Evolutionary conservation across 2,888 invertebrate species (phyloP), one percentile per base, ranked within the genome.

Genomic region (Torymus aiolomorphi): DNA sequence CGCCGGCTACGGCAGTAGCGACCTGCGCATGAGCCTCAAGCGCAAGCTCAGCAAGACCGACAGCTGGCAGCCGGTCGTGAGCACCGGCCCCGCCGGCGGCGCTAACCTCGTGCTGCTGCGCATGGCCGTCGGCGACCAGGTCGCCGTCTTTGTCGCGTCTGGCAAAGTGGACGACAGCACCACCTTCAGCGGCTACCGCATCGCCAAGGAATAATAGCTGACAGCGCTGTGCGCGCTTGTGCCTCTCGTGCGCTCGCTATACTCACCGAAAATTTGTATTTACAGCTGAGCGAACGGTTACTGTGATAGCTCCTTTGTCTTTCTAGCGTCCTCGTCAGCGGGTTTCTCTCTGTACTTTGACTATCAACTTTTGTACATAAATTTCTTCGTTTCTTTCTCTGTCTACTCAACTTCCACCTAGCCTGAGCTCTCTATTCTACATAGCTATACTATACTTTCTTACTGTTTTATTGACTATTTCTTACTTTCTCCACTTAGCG

Each of bases 151-250:
- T 84, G 86, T 89, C n/a, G 88, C 88, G 20, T 84, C 86, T 31
- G 91, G 89, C 63, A 77, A 87, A 66, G 79, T 84, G 8, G 78
- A 81, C 11, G 85, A 86, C 54, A 88, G 87, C 54, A 87, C 85
- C 59, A 90, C 89, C 10, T 91, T 91, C 84, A 88, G 89, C 76
- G 91, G 89, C 8, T 88, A 89, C 71, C 89, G 91, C 74, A 86
- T 91, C 70, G 89, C 90, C 78, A 91, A 89, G 83, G 90, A 88
- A 83, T 89, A 84, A 88, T 14, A 20, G 24, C 42, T 42, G 13
- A 42, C 8, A 42, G 8, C 42, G 42, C 42, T 42, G 42, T 42
- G 42, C 42, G 42, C 42, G 42, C 42, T 42, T 42, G 5, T 5
- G 42, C 42, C 42, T 42, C 42, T 42, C 42, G 52, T 59, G 59